Evolutionary conservation across 2,888 invertebrate species (phyloP), one percentile per base, ranked within the genome.

Genomic region (Platerodrilus igneus): DNA sequence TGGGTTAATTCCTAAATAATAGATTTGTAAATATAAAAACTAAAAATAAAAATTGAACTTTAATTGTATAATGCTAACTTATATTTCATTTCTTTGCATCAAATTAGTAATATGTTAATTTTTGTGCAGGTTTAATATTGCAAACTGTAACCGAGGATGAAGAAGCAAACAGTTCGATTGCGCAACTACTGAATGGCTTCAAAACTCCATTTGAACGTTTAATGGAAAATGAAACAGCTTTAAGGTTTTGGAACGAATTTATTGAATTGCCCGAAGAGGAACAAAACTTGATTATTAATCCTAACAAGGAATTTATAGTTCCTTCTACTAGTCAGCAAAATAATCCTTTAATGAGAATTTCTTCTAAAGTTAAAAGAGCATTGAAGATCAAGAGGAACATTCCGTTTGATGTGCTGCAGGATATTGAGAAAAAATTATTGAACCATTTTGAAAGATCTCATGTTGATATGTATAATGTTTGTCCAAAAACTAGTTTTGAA

Each of bases 251-350:
- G 63, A 58, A 64, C 27, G 45, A 45, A 10, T 63, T 63, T 38
- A 55, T 60, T 29, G 57, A 59, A 19, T 59, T 63, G 50, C 51
- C 59, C 14, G 63, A 63, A 47, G 56, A 62, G 19, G 61, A 63
- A 40, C 63, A 63, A 39, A 37, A 28, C 8, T 31, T 46, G 43
- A 46, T 61, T 14, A 44, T 56, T 20, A n/a, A n/a, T n/a, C n/a
- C n/a, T n/a, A n/a, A n/a, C n/a, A n/a, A n/a, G n/a, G 45, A 45
- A 18, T 30, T 32, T 29, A 45, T 55, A 13, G 20, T 29, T 21
- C 19, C 25, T 20, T n/a, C 14, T 9, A 15, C 13, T 9, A 9
- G 2, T 1, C 9, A 20, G 9, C 19, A 18, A 13, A 16, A 16
- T 17, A 48, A 42, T 37, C 53, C 55, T 6, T 45, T 48, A 16